Base-by-base conservation (phyloP, 2,888 invertebrate species). In the Eupeodes latifasciatus region DNA sequence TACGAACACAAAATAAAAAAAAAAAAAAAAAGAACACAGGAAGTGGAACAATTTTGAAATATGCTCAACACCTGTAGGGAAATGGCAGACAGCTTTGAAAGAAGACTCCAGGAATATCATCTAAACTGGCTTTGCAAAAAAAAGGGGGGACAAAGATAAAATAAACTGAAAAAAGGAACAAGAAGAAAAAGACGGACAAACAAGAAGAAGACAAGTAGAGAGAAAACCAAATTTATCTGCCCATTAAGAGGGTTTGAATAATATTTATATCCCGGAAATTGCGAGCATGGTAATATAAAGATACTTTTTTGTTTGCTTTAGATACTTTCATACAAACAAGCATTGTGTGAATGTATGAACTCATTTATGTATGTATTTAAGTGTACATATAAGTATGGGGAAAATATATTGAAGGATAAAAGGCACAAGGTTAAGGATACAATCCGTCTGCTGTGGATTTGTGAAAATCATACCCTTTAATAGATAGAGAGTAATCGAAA, bases 1-100 rank as follows among this genome's bases (percentile, higher is more conserved):
- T 72, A 57, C 40, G 34, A 36, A 53, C 14, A 55, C n/a, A 47
- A 74, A 71, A 47, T 44, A 61, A 59, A 67, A 75, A 75, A 67
- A 59, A 67, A 75, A 75, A 67, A 7, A 51, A 51, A 59, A 53
- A 16, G 7, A 10, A 34, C 34, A 34, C 44, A 40, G 47, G 64
- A 72, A 53, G 59, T 62, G 62, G 72, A 61, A 66, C 49, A 81
- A 81, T 66, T 87, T 83, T 87, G 87, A 83, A 87, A 87, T 83
- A 87, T 86, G 83, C 53, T 77, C 75, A 47, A 83, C 87, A 87
- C 87, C 87, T 83, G 87, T 77, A 76, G 76, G 83, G 66, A 83
- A 81, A 86, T 53, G 75, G 53, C 19, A 53, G 49, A 40, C 40
- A 71, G 59, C 47, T 72, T 72, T 57, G 59, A 16, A n/a, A 47